Evolutionary conservation across 2,888 invertebrate species (phyloP), one percentile per base, ranked within the genome.

Genomic region (Dryomyza anilis): DNA sequence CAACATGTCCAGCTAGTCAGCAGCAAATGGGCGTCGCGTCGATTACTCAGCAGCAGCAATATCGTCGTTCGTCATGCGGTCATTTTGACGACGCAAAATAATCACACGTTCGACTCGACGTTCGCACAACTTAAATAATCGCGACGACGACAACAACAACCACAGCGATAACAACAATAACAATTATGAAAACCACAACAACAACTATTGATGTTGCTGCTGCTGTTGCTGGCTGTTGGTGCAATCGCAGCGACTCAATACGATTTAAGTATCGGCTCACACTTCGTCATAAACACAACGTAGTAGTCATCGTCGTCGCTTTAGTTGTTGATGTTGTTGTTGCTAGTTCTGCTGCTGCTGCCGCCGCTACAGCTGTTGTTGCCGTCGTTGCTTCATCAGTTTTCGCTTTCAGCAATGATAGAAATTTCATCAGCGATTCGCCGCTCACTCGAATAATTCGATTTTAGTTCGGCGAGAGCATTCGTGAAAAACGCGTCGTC

Each of bases 341-440:
- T 25, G 48, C n/a, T 23, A 39, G 33, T n/a, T 12, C n/a, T 16
- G 39, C 29, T 63, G 62, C 23, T 55, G 39, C 29, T 60, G 48
- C n/a, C 48, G 59, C 21, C 30, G 50, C 25, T 50, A 6, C 21
- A 27, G 59, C 7, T 45, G 45, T 33, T 57, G 25, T 25, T 57
- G 33, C 36, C 33, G 55, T 55, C 19, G 23, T 55, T 55, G 27
- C 59, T 60, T 48, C 59, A 48, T 46, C 59, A 48, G 59, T 46
- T 30, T 59, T 29, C 53, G 19, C 36, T 61, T 56, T 58, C 64
- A 66, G 62, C 66, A 66, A 66, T 66, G 66, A 66, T 66, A 53
- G 63, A 66, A 66, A 66, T 66, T 66, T 66, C 66, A 66, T 66
- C 66, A 66, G 62, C 66, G 45, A 64, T 50, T 58, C 16, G 39